Evolutionary conservation across 1,140 invertebrate genomes (phyloP).

Genomic region (Leucophenga varia): DNA sequence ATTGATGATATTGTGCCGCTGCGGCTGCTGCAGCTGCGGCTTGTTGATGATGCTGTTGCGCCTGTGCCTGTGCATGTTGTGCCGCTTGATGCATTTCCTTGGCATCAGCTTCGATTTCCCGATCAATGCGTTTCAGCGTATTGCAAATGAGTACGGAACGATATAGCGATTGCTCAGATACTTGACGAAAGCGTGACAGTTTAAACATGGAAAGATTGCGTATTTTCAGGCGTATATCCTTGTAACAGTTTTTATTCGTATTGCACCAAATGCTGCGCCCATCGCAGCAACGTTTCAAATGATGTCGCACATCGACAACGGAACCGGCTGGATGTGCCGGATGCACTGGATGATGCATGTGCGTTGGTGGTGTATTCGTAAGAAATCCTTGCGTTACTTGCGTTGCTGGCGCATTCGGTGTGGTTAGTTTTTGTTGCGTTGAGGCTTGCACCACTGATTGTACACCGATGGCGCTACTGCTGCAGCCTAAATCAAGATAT

Average conservation of each 20-base stretch:
- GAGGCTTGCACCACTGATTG: too few relatives aligned
- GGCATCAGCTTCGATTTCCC: constrained; percentile 83
- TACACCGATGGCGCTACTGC: constrained; percentile 55
- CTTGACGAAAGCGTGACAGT: constrained; percentile 82
- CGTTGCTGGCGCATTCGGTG: too few relatives aligned
- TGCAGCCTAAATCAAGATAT: constrained; percentile 80
- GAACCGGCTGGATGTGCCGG: constrained; percentile 5
- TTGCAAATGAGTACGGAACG: constrained; percentile 94
- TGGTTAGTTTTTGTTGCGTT: too few relatives aligned
- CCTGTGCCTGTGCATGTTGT: constrained; percentile 37
- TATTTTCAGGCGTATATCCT: constrained; percentile 82
- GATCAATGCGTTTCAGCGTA: constrained; percentile 85
- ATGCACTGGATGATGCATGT: constrained; percentile 3
- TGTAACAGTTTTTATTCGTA: constrained; percentile 73
- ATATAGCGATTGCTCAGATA: constrained; percentile 84
- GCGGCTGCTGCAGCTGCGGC: constrained; percentile 24
- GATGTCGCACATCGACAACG: constrained; percentile 23
- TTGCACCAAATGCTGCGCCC: constrained; percentile 75
- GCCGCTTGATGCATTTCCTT: constrained; percentile 59
- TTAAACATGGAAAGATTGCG: constrained; percentile 93
- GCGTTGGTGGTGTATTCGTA: not conserved
- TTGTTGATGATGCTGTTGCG: constrained; percentile 33
- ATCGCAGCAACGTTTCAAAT: constrained; percentile 70
- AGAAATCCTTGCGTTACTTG: not conserved
- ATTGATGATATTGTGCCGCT: constrained; percentile 35